Evolutionary conservation across 2,113 vertebrate genomes (phyloP).

Genomic region (Tupaia chinensis): DNA sequence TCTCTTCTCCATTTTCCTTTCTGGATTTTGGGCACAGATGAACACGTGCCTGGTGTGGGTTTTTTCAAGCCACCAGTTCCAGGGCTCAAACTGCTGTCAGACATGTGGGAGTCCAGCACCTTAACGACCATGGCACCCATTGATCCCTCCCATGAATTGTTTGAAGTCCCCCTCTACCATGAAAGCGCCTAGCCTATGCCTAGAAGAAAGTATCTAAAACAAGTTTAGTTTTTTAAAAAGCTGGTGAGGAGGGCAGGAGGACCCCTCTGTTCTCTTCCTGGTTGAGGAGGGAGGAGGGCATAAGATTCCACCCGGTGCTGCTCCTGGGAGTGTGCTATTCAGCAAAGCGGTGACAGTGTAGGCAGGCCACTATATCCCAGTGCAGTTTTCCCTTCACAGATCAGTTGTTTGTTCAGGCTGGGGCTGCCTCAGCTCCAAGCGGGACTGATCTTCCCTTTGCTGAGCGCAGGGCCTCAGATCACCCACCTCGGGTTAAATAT

Average conservation of each 20-base stretch:
- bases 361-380: not conserved
- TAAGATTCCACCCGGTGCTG: not conserved
- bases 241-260: not conserved
- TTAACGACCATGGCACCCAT: no score
- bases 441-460: not conserved
- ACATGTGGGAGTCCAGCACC: no score
- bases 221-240: not conserved
- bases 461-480: not conserved
- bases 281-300: not conserved
- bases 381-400: not conserved
- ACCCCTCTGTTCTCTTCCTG: not conserved
- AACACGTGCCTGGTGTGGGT: no score
- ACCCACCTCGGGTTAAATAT: not conserved
- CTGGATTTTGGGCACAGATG: no score
- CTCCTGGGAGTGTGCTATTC: not conserved
- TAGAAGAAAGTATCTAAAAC: not conserved
- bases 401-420: not conserved
- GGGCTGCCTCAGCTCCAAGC: not conserved
- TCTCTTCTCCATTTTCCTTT: no score
- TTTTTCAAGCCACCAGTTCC: no score
- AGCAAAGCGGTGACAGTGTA: not conserved
- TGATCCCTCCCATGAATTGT: no score
- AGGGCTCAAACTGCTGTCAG: no score
- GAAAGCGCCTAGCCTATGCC: not conserved
- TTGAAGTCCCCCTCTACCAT: no score